Evolutionary conservation across 2,797 vertebrate genomes (phyloP), one percentile per base, ranked within the genome.

Genomic region (Gephyroberyx darwinii): DNA sequence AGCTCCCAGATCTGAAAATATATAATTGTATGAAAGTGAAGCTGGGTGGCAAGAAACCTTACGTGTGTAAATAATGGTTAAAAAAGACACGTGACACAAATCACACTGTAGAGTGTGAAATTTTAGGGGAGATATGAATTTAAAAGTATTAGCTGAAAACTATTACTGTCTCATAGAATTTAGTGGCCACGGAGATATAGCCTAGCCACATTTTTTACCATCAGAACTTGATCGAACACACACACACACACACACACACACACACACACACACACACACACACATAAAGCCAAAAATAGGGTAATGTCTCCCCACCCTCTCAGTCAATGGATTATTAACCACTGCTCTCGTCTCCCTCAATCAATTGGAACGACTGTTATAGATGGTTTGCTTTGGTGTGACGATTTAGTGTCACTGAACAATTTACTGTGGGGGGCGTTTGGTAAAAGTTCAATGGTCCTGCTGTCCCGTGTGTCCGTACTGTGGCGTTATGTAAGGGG

Each of bases 281-380:
- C 51, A 30, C 17, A 13, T 48, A 48, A 64, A 66, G 54, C 7
- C 74, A 74, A 48, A 77, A 71, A 81, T 37, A 64, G 48, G 69
- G 66, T 53, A 62, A 79, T 47, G 48, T 41, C 47, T 72, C 39
- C 19, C 57, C 41, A 20, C 53, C 57, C 47, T 57, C 12, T 75
- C 58, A 57, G 13, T 52, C n/a, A 54, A 51, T 64, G 65, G 71
- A 59, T 78, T 65, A 81, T 84, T 75, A 75, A 68, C 71, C 68
- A 65, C 39, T 3, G 9, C 12, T 65, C 57, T 65, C 41, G 39
- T 60, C 57, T 41, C 59, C 53, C 56, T 68, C 52, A 58, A 70
- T 80, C 52, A 80, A 53, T 45, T 68, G 33, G 33, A 35, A 35
- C 33, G 5, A 8, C 33, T 35, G 60, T 80, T 74, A 31, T 61